Evolutionary conservation across 2,797 vertebrate genomes (phyloP), one percentile per base, ranked within the genome.

Genomic region (Morelia viridis): DNA sequence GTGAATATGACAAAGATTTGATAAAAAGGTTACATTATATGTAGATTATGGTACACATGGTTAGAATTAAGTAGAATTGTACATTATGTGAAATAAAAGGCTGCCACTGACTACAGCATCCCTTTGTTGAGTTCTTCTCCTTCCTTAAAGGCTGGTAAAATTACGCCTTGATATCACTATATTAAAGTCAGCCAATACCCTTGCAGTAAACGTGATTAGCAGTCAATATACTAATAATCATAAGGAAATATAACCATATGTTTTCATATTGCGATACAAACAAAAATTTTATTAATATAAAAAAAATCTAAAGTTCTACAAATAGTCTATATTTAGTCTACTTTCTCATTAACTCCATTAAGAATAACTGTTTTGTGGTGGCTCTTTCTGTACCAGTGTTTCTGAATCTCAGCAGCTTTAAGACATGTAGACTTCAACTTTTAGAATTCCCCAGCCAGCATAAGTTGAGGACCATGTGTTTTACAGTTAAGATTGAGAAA

Each of bases 231-330:
- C 80, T 95, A n/a, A 9, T 89, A 91, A 61, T 31, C 28, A 19
- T 93, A 94, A 92, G 57, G 94, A 91, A 95, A 95, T 88, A 93
- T 95, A 57, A 87, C 89, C 8, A 85, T 93, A 92, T 89, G 28
- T 41, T 94, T 90, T 65, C 83, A 56, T 41, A 41, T 22, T 65
- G 24, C 85, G 56, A 41, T 65, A 17, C 46, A 85, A 28, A 31
- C 4, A 46, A 80, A 80, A 60, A 80, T 24, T 5, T 24, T 61
- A 11, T 91, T 87, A 60, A 58, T 91, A 8, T 50, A 12, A 50
- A 85, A n/a, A 22, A n/a, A 89, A 58, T 4, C 28, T 57, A 57
- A 65, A 31, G 10, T 85, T 58, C 13, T 26, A n/a, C 50, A 53
- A 35, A 88, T 61, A 76, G 2, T 22, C 35, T 46, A 46, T 41